Conservation (phyloP, 2,888 invertebrate genomes). For the Galeopsomyia nigrocyanea region DNA sequence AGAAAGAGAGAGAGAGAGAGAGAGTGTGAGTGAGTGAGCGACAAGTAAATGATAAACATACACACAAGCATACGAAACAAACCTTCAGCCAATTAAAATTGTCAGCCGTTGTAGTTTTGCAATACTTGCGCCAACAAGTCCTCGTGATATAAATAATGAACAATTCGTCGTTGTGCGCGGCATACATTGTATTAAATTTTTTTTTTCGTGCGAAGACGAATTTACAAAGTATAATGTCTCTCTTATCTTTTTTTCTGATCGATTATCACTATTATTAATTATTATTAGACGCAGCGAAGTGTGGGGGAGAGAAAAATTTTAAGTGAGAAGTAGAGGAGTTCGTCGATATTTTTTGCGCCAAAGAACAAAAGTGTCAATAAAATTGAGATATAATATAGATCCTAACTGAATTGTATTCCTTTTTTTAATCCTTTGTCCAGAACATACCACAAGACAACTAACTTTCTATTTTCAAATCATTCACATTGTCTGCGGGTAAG, state of each 20-base stretch:
- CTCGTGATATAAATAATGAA: slow-evolving; percentile 45
- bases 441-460: too few relatives aligned
- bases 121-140: slow-evolving; percentile 40
- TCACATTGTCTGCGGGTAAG: too few relatives aligned
- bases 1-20: too few relatives aligned
- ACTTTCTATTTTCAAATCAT: too few relatives aligned
- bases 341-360: slow-evolving; percentile 50
- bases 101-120: slow-evolving; percentile 47
- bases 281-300: too few relatives aligned
- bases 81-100: slow-evolving; percentile 39
- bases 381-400: slow-evolving; percentile 45
- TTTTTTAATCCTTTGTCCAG: too few relatives aligned
- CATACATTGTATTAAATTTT: slow-evolving; percentile 33
- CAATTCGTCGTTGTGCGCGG: slow-evolving; percentile 45
- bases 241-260: slow-evolving; percentile 31
- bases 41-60: slow-evolving; percentile 13
- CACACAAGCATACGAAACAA: not conserved
- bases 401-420: slow-evolving; percentile 11
- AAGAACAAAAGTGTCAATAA: slow-evolving; percentile 49
- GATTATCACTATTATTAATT: slow-evolving; percentile 8
- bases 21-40: slow-evolving; percentile 14
- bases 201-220: slow-evolving; percentile 22
- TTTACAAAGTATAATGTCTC: slow-evolving; percentile 20
- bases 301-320: not conserved
- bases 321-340: slow-evolving; percentile 22